Evolutionary conservation across 2,888 invertebrate species (phyloP).

Genomic region (Bombylius discolor): DNA sequence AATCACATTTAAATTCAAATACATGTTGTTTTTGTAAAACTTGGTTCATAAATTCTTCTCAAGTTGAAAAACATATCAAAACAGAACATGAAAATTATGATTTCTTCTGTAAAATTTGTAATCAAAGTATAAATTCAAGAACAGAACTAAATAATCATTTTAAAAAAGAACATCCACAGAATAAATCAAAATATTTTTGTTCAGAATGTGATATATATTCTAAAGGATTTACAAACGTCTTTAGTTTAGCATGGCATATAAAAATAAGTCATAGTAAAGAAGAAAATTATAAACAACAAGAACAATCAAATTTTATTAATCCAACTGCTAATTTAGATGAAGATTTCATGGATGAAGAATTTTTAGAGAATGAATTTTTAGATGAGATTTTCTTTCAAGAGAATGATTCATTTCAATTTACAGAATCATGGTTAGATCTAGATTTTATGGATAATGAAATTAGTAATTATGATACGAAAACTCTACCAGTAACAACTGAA

Average conservation of each 20-base stretch:
- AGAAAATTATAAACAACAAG: not conserved
- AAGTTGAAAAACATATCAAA: slow-evolving; percentile 12
- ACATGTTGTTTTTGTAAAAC: slow-evolving; percentile 18
- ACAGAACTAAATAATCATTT: not conserved
- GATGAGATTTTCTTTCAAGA: slow-evolving; percentile 14
- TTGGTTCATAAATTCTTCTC: slow-evolving; percentile 10
- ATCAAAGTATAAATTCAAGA: slow-evolving; percentile 10
- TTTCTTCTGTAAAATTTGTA: slow-evolving; percentile 16
- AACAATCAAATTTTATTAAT: too few relatives aligned
- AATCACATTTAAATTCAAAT: slow-evolving; percentile 9
- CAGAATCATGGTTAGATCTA: slow-evolving; percentile 20
- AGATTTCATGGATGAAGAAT: slow-evolving; percentile 20
- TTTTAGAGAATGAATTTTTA: slow-evolving; percentile 20
- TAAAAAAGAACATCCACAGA: not conserved
- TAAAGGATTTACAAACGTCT: not conserved
- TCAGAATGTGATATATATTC: not conserved
- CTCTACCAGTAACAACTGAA: not conserved
- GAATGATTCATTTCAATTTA: slow-evolving; percentile 20
- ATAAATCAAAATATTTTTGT: not conserved
- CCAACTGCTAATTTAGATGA: slow-evolving; percentile 5
- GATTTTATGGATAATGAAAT: slow-evolving; percentile 11
- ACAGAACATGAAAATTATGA: slow-evolving; percentile 12
- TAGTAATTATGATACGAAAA: not conserved
- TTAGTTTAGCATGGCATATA: not conserved
- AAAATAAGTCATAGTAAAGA: not conserved